Conservation (phyloP, 2,888 invertebrate species). For the Ectemnius cavifrons region DNA sequence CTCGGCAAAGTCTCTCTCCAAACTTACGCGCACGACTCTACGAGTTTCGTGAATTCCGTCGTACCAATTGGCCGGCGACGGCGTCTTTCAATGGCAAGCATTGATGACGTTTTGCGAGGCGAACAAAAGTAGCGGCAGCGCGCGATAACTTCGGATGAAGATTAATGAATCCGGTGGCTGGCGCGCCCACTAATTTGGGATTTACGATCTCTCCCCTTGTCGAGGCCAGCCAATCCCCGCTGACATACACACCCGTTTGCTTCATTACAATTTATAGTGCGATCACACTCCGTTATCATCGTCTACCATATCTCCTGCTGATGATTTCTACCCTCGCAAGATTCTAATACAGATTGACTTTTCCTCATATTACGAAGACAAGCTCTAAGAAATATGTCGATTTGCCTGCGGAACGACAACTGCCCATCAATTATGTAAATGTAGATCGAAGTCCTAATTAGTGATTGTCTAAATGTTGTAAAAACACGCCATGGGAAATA, state of each 20-base stretch:
- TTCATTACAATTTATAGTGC: slow-evolving; percentile 39
- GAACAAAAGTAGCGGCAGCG: slow-evolving; percentile 4
- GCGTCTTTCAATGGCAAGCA: not conserved
- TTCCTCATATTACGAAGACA: too few species aligned
- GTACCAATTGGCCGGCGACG: not conserved
- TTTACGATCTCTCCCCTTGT: slow-evolving; percentile 38
- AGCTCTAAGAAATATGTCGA: too few species aligned
- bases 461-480: too few species aligned
- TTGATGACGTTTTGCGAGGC: not conserved
- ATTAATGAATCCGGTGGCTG: slow-evolving; percentile 48
- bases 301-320: not conserved
- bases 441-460: too few species aligned
- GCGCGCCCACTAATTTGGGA: slow-evolving; percentile 40
- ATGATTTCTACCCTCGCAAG: not conserved
- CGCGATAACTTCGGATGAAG: slow-evolving; percentile 43
- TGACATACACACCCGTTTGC: slow-evolving; percentile 21
- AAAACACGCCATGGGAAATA: too few species aligned
- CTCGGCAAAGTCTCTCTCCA: too few species aligned
- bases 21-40: too few species aligned
- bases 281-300: slow-evolving; percentile 5
- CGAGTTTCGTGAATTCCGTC: too few species aligned
- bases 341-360: too few species aligned
- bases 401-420: too few species aligned
- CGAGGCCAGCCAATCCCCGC: slow-evolving; percentile 16
- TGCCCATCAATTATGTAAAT: too few species aligned